These are phyloP conservation scores for Cyprinus carpio DNA, from an alignment of 2,113 vertebrate species.

Conservation along the genomic window DNA sequence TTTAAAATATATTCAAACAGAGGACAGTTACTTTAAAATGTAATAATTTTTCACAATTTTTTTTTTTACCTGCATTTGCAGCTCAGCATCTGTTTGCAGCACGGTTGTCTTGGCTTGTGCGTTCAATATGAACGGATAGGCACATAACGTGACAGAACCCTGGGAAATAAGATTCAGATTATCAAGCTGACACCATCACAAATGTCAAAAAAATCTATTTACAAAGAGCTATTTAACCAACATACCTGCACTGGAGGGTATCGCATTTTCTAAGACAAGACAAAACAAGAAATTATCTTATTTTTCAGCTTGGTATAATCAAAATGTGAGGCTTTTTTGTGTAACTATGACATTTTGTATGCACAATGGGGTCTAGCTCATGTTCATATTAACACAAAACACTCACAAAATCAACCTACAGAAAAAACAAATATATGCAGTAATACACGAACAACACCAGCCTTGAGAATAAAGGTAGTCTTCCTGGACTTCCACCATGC, in stretches of 20 bases:
- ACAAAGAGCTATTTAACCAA: neutral
- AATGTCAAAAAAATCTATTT: neutral
- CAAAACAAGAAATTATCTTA: constrained; percentile 43
- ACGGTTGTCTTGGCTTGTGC: constrained; percentile 98
- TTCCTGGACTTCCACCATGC: constrained; percentile 96
- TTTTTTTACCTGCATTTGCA: constrained; percentile 93
- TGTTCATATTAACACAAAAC: neutral
- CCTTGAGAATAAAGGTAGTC: constrained; percentile 97
- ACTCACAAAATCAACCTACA: neutral
- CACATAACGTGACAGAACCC: constrained; percentile 91
- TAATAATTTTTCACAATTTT: neutral
- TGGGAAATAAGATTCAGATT: constrained; percentile 60
- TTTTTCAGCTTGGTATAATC: neutral
- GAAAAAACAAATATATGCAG: neutral
- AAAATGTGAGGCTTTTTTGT: neutral
- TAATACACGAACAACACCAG: constrained; percentile 85
- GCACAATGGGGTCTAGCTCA: neutral
- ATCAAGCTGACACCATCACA: neutral
- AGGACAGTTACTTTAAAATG: neutral
- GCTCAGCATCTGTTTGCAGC: constrained; percentile 95
- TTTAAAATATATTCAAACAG: neutral
- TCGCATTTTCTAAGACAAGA: constrained; percentile 83
- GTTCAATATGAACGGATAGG: constrained; percentile 96
- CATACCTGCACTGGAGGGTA: constrained; percentile 89
- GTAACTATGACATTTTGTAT: neutral